Conservation (phyloP, 2,888 invertebrate species). For the Scrobipalpa atriplicella region DNA sequence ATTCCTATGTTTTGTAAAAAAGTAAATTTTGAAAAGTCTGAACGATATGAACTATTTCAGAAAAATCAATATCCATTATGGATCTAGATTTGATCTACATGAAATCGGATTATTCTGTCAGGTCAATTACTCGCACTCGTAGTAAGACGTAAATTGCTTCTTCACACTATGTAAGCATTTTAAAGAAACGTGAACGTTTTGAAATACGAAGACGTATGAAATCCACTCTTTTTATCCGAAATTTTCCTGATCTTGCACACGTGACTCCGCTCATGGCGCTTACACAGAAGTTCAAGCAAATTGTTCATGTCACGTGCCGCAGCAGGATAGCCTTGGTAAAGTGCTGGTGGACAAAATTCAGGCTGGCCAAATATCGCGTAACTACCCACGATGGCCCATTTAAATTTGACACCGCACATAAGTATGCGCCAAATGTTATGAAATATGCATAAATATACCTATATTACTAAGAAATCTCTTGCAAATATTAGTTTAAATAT, state of each 20-base stretch:
- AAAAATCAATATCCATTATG: too few relatives aligned
- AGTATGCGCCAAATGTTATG: neutral
- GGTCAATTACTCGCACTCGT: neutral
- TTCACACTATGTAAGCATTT: slow-evolving; percentile 1
- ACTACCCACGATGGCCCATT: slow-evolving; percentile 42
- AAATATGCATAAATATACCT: neutral
- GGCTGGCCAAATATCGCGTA: slow-evolving; percentile 47
- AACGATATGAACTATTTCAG: too few relatives aligned
- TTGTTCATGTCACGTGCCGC: slow-evolving; percentile 47
- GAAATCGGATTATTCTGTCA: too few relatives aligned
- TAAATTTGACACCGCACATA: slow-evolving; percentile 32
- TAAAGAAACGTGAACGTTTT: neutral
- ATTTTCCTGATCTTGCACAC: slow-evolving; percentile 48
- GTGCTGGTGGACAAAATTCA: slow-evolving; percentile 47
- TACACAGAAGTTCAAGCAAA: slow-evolving; percentile 37
- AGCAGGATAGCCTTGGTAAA: slow-evolving; percentile 46
- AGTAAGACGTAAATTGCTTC: neutral
- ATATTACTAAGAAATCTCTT: too few relatives aligned
- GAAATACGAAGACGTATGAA: slow-evolving; percentile 16
- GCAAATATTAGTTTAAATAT: too few relatives aligned
- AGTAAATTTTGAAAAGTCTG: too few relatives aligned
- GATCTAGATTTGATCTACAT: too few relatives aligned
- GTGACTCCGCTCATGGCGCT: slow-evolving; percentile 43
- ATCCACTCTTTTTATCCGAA: slow-evolving; percentile 42
- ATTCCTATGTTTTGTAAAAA: too few relatives aligned